Evolutionary conservation across 2,888 invertebrate genomes (phyloP).

Genomic region (Eremobia ochroleuca): DNA sequence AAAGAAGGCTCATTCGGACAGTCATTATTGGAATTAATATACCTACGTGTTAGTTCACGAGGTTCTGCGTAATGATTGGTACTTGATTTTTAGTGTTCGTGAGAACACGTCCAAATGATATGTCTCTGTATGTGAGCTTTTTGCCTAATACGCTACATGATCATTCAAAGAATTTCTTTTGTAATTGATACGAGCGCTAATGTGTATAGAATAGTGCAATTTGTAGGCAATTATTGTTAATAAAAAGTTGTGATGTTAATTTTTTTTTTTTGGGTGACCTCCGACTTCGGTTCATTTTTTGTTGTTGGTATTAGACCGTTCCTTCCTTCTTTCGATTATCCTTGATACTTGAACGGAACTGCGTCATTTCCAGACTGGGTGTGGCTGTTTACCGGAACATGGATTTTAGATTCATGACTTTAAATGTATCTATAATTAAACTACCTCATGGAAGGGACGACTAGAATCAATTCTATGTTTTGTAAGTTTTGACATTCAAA

Average conservation of each 20-base stretch:
- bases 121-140: constrained; percentile 82
- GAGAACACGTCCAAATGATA: constrained; percentile 88
- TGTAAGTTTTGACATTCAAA: no score
- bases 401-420: neutral
- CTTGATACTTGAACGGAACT: constrained; percentile 33
- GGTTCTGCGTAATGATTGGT: constrained; percentile 86
- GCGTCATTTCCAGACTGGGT: constrained; percentile 20
- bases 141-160: constrained; percentile 79
- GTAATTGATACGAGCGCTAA: constrained; percentile 82
- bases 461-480: no score
- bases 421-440: neutral
- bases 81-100: constrained; percentile 87
- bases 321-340: constrained; percentile 48
- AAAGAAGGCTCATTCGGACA: constrained; percentile 86
- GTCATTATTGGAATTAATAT: constrained; percentile 91
- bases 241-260: constrained; percentile 62
- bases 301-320: constrained; percentile 37
- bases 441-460: no score
- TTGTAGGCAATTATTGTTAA: constrained; percentile 71
- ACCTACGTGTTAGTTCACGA: constrained; percentile 90
- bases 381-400: constrained; percentile 22
- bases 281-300: constrained; percentile 57
- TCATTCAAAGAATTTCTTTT: constrained; percentile 75
- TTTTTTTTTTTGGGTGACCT: constrained; percentile 63
- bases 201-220: constrained; percentile 69